A percentile compares a stretch with the other conserved stretches of the same genome.
These are phyloP conservation scores for Hofmannophila pseudospretella DNA, from an alignment of 2,888 invertebrate species.

Conservation along the genomic window DNA sequence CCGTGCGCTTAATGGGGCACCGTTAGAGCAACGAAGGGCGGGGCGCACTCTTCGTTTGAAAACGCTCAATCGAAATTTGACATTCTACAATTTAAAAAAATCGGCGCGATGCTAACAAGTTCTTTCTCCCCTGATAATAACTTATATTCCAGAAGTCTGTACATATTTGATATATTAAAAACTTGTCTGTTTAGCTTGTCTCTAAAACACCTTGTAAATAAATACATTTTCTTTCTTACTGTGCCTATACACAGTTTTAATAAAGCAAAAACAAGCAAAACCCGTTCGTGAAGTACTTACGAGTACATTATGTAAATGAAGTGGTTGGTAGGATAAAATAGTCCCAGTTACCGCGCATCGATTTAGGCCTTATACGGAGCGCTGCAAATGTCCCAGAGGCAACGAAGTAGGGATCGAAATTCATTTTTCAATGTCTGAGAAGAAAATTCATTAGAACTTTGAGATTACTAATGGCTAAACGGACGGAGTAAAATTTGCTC, in stretches of 20 bases:
- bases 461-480: conserved; percentile 77
- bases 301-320: conserved; percentile 24
- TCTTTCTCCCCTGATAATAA: neutral
- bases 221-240: too few species aligned
- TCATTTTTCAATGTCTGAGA: conserved; percentile 76
- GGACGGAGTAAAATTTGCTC: conserved; percentile 75
- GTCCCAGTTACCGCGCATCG: conserved; percentile 39
- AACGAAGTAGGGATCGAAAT: conserved; percentile 60
- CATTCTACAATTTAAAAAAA: conserved; percentile 26
- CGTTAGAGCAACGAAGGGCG: conserved; percentile 73
- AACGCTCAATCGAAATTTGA: conserved; percentile 34
- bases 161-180: too few species aligned
- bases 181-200: too few species aligned
- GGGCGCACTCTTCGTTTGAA: conserved; percentile 39
- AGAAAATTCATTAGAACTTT: conserved; percentile 78
- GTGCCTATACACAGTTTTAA: too few species aligned
- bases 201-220: too few species aligned
- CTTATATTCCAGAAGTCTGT: neutral
- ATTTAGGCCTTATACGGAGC: conserved; percentile 33
- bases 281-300: conserved; percentile 5
- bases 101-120: conserved; percentile 2
- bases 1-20: conserved; percentile 74
- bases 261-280: conserved; percentile 8
- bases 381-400: conserved; percentile 49
- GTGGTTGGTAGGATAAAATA: conserved; percentile 23